Evolutionary conservation across 2,797 vertebrate species (phyloP).

Genomic region (Sitta carolinensis): DNA sequence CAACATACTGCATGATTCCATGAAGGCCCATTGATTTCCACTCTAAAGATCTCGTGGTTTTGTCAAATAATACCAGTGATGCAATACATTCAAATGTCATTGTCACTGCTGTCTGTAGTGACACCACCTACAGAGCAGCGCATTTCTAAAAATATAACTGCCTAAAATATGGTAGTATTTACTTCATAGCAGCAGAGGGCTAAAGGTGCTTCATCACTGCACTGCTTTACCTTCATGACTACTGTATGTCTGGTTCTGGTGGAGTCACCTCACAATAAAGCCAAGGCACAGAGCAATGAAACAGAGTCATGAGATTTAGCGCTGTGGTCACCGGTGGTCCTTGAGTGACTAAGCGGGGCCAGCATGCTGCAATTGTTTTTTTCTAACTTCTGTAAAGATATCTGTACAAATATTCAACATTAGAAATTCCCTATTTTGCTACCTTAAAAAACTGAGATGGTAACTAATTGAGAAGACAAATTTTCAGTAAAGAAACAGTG

Average conservation of each 20-base stretch:
- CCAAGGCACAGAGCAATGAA: background rate
- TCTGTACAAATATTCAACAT: background rate
- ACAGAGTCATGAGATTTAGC: rapidly evolving
- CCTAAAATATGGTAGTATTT: background rate
- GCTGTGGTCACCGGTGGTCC: rapidly evolving
- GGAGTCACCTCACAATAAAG: background rate
- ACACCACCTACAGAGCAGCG: background rate
- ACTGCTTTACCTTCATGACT: background rate
- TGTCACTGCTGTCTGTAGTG: background rate
- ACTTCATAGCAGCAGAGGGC: background rate
- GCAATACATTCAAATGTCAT: background rate
- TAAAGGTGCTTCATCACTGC: background rate
- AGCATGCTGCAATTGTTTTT: background rate
- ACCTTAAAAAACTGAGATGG: background rate
- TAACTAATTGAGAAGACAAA: background rate
- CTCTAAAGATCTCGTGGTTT: background rate
- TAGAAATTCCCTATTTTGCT: background rate
- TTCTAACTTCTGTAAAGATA: background rate
- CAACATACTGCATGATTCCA: background rate
- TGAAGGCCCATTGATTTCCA: background rate
- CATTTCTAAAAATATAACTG: background rate
- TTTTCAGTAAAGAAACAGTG: background rate
- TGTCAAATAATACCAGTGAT: background rate
- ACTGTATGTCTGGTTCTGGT: background rate
- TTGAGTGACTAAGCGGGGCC: background rate